Evolutionary conservation across 2,797 vertebrate genomes (phyloP).

Genomic region (Glyptemys insculpta): DNA sequence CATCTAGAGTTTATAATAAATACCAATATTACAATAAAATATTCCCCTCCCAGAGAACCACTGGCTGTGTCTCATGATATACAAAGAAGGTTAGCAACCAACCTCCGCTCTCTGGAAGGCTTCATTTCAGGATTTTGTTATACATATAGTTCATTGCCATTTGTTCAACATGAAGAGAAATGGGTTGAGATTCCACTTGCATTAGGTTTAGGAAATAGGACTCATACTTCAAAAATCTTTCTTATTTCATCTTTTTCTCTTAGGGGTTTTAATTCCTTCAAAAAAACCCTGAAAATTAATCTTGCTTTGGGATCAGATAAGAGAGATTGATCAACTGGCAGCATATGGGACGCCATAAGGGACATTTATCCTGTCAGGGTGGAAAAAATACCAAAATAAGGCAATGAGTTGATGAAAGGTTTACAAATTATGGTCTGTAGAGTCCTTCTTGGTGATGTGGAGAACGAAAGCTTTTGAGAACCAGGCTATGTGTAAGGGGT

Average conservation of each 20-base stretch:
- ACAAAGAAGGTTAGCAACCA: neutral
- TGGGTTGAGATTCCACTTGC: neutral
- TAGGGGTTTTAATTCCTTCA: neutral
- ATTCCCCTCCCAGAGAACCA: too few species aligned
- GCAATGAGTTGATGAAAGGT: too few species aligned
- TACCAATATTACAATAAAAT: too few species aligned
- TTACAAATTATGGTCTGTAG: too few species aligned
- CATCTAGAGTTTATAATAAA: too few species aligned
- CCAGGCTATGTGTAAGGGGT: neutral
- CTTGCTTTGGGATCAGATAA: neutral
- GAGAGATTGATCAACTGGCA: neutral
- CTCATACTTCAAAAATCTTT: neutral
- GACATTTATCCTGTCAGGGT: neutral
- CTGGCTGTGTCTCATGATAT: neutral
- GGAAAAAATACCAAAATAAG: too few species aligned
- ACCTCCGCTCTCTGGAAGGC: too few species aligned
- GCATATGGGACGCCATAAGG: neutral
- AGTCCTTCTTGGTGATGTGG: too few species aligned
- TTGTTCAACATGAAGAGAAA: neutral
- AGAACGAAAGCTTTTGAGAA: too few species aligned
- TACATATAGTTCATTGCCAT: neutral
- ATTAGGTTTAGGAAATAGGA: neutral
- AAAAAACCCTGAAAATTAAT: neutral
- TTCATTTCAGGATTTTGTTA: too few species aligned
- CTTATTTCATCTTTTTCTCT: neutral